Evolutionary conservation across 2,113 vertebrate genomes (phyloP).

Genomic region (Halichoerus grypus): DNA sequence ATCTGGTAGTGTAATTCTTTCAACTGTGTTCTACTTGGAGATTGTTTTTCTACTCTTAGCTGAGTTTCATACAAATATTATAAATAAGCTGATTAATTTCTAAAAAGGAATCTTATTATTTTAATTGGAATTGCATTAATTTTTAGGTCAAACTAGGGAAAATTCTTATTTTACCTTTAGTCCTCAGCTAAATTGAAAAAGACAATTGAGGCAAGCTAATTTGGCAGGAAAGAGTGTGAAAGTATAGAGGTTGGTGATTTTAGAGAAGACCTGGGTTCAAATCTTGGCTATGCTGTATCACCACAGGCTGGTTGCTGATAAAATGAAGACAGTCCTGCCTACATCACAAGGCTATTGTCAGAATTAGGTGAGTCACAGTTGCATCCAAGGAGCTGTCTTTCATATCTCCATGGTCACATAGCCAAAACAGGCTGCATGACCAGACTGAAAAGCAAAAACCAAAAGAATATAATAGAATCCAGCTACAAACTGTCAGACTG

Average conservation of each 20-base stretch:
- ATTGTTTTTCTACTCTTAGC: not conserved
- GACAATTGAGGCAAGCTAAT: not conserved
- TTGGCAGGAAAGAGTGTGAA: not conserved
- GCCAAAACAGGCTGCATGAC: not conserved
- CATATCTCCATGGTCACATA: not conserved
- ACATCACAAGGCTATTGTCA: not conserved
- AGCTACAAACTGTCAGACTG: not conserved
- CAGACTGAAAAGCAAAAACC: not conserved
- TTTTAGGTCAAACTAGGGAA: not conserved
- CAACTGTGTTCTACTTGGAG: not conserved
- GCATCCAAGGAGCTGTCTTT: not conserved
- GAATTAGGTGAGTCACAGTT: not conserved
- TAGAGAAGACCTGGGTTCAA: not conserved
- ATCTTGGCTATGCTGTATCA: not conserved
- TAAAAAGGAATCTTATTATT: not conserved
- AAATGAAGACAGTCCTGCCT: not conserved
- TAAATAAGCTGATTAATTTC: not conserved
- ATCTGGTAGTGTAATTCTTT: not conserved
- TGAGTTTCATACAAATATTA: not conserved
- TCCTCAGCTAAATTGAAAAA: conserved; percentile 16
- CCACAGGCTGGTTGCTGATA: not conserved
- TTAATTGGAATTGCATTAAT: not conserved
- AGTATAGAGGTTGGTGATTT: not conserved
- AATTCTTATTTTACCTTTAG: conserved; percentile 19
- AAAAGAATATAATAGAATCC: not conserved